Percentiles rank a stretch among this genome's conserved stretches.
Evolutionary conservation across 2,888 invertebrate species (phyloP).

Genomic region (Sympetrum striolatum): DNA sequence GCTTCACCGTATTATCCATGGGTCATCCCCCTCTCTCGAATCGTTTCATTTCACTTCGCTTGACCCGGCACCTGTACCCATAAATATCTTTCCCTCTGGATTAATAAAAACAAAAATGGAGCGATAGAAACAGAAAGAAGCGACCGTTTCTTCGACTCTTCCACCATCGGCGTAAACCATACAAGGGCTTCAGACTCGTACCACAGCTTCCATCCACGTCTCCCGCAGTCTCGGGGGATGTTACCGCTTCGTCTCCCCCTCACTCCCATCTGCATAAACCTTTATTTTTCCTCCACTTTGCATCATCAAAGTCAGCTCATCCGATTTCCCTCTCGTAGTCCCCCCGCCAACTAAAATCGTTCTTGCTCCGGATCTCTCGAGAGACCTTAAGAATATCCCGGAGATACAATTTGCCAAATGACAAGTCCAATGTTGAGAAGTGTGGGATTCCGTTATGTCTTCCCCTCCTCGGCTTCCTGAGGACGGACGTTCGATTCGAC

Average conservation of each 20-base stretch:
- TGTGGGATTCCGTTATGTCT: background rate
- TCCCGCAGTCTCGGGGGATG: background rate
- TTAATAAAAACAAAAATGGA: background rate
- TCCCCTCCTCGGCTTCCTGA: background rate
- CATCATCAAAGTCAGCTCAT: constrained; percentile 15
- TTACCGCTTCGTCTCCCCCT: background rate
- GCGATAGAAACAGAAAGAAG: background rate
- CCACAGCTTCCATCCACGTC: background rate
- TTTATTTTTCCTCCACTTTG: background rate
- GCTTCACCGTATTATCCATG: no score
- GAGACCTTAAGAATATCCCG: constrained; percentile 3
- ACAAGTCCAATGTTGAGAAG: constrained; percentile 5
- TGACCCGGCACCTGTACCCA: background rate
- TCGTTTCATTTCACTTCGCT: background rate
- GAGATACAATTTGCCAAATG: constrained; percentile 38
- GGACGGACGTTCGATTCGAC: background rate
- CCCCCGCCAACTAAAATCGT: background rate
- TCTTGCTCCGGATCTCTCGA: background rate
- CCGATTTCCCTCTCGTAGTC: background rate
- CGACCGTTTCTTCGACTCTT: background rate
- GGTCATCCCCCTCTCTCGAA: no score
- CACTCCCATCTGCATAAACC: background rate
- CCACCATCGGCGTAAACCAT: background rate
- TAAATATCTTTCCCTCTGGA: background rate
- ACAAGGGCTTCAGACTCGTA: background rate